A percentile compares a stretch with the other conserved stretches of the same genome.
Evolutionary conservation across 2,113 vertebrate species (phyloP).

Genomic region (Felis catus): DNA sequence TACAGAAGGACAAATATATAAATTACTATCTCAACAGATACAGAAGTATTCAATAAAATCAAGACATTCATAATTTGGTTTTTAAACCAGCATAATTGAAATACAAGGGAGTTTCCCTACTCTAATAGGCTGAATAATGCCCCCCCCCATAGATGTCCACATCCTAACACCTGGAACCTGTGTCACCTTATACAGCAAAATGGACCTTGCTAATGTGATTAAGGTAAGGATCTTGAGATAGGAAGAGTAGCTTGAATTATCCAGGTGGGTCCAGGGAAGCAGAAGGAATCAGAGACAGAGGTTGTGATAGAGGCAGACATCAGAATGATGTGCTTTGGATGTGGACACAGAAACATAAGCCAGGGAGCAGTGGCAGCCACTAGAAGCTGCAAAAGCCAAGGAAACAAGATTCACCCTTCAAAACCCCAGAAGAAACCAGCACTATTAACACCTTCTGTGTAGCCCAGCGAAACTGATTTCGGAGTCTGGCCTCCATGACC

Average conservation of each 20-base stretch:
- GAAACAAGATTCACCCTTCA: too few species aligned
- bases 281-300: background rate
- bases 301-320: background rate
- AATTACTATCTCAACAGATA: background rate
- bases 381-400: too few species aligned
- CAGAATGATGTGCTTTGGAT: background rate
- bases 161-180: background rate
- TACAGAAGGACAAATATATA: background rate
- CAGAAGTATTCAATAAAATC: background rate
- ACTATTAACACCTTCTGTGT: too few species aligned
- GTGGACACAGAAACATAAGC: background rate
- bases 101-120: background rate
- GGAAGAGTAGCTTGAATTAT: background rate
- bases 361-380: background rate
- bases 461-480: background rate
- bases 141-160: too few species aligned
- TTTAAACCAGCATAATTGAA: background rate
- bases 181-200: too few species aligned
- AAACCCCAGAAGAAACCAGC: too few species aligned
- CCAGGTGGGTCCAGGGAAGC: background rate
- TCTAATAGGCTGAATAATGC: background rate
- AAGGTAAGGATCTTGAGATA: background rate
- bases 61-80: background rate
- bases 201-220: too few species aligned
- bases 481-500: background rate